phyloP scores from a whole-genome alignment of 1,140 invertebrate species.

The Dendrolimus kikuchii region DNA sequence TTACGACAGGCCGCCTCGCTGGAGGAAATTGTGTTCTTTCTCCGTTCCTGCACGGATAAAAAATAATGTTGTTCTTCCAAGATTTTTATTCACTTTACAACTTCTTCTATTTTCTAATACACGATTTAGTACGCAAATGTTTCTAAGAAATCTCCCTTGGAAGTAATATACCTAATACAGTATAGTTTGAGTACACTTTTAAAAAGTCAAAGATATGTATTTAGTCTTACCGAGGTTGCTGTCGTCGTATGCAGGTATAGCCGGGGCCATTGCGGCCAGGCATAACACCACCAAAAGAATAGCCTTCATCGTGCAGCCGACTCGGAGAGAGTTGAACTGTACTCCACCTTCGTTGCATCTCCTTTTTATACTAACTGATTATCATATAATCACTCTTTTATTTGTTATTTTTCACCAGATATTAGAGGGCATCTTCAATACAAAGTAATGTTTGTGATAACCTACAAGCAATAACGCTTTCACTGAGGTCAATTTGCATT shows the following conservation, averaged over 20 bases:
- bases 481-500: no score
- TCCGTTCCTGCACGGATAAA: no score
- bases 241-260: conserved; percentile 30
- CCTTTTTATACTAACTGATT: conserved; percentile 34
- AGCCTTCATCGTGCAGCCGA: conserved; percentile 41
- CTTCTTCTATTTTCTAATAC: no score
- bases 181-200: neutral
- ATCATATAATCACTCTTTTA: conserved; percentile 10
- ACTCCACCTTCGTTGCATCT: conserved; percentile 1
- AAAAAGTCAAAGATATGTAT: conserved; percentile 3
- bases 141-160: no score
- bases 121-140: no score
- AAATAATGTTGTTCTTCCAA: no score
- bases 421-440: conserved; percentile 8
- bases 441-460: neutral
- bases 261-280: conserved; percentile 38
- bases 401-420: conserved; percentile 7
- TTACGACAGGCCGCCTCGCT: no score
- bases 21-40: no score
- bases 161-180: neutral
- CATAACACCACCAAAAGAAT: conserved; percentile 32
- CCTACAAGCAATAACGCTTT: no score
- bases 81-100: no score
- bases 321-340: conserved; percentile 35
- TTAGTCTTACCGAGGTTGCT: conserved; percentile 23